These are phyloP conservation scores for Acleris holmiana DNA, from an alignment of 2,888 invertebrate species.

Conservation along the genomic window DNA sequence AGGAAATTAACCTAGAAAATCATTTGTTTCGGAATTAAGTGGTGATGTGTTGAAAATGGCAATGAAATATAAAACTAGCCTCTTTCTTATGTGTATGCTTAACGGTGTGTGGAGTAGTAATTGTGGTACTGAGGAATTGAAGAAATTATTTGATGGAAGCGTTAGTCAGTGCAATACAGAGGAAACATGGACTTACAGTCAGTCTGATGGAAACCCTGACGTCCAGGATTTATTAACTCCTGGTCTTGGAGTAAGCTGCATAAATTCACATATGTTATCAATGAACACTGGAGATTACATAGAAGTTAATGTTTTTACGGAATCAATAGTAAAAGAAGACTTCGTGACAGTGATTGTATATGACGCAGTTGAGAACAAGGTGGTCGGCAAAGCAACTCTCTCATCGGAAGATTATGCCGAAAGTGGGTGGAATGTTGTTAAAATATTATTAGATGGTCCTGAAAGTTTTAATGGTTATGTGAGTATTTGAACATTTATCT, in stretches of 20 bases:
- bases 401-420: constrained; percentile 1
- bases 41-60: constrained; percentile 6
- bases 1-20: constrained; percentile 36
- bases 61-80: constrained; percentile 24
- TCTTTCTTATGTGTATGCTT: constrained; percentile 14
- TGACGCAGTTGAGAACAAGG: constrained; percentile 39
- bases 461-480: constrained; percentile 50
- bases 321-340: constrained; percentile 43
- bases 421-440: constrained; percentile 49
- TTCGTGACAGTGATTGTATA: constrained; percentile 52
- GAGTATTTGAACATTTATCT: constrained; percentile 43
- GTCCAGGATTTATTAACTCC: constrained; percentile 50
- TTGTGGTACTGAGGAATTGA: constrained; percentile 53
- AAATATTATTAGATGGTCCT: constrained; percentile 40
- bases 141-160: constrained; percentile 48
- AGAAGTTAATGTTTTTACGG: constrained; percentile 56
- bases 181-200: constrained; percentile 48
- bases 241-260: constrained; percentile 42
- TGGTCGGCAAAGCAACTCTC: constrained; percentile 25
- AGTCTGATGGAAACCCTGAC: constrained; percentile 44
- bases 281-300: constrained; percentile 52
- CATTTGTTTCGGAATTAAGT: constrained; percentile 18
- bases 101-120: constrained; percentile 52
- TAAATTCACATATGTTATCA: constrained; percentile 46
- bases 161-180: constrained; percentile 43